Evolutionary conservation across 2,113 vertebrate genomes (phyloP), one percentile per base, ranked within the genome.

Genomic region (Tupaia chinensis): DNA sequence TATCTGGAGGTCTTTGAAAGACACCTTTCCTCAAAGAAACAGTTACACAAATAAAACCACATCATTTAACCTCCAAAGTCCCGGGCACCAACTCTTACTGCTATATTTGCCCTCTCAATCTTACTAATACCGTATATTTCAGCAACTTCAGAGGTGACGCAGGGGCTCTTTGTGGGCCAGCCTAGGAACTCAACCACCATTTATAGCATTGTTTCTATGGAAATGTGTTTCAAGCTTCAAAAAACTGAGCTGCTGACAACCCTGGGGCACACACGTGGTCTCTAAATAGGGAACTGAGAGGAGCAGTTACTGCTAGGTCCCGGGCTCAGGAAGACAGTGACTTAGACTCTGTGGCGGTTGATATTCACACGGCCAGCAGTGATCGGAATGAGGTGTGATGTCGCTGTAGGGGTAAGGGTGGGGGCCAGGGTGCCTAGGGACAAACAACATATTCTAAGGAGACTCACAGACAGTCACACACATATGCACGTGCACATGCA

Each of bases 161-260:
- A 32, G 25, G 83, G 25, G 78, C 91, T 97, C 86, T 93, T 54
- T 96, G 96, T 84, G 94, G 97, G 96, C 94, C 87, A 96, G 93
- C 96, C 96, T 86, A 96, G 93, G 96, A 89, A 94, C 94, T 83
- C 93, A 87, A 70, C n/a, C 77, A 85, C 97, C 97, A 96, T 96
- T 96, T 98, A 96, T 95, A 97, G 96, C 89, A 95, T 83, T 94
- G 96, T 98, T 98, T 98, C 97, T 97, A 96, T 97, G 97, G 96
- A 98, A 97, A 97, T 97, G 25, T 94, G 95, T 86, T 96, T 97
- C 82, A 96, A 95, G 95, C 95, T 95, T 97, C 88, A 96, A 96
- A 95, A 97, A 93, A 89, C 10, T 2, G 77, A 98, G 97, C 76
- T 91, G 91, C 97, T 95, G 93, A 96, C 94, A 96, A 94, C 96